Evolutionary conservation across 2,113 vertebrate genomes (phyloP).

Genomic region (Sclerurus mexicanus): DNA sequence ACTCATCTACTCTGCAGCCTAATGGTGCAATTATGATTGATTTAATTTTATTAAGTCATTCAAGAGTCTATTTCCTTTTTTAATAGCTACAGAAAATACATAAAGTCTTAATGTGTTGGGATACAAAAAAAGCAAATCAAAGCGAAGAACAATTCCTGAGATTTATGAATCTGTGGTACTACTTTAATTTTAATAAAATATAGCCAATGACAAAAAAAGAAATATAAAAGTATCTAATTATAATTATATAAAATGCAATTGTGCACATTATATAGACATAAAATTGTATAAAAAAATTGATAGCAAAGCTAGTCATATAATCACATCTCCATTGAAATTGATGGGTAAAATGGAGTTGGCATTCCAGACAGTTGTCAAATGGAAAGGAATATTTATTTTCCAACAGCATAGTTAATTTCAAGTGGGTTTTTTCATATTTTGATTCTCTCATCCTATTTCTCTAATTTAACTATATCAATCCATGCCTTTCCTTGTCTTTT

Average conservation of each 20-base stretch:
- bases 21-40: constrained; percentile 7
- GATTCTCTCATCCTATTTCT: neutral
- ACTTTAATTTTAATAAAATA: constrained; percentile 14
- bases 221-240: neutral
- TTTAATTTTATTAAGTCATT: constrained; percentile 39
- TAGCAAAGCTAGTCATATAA: neutral
- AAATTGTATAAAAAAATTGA: neutral
- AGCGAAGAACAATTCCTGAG: neutral
- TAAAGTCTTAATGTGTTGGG: neutral
- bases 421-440: neutral
- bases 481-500: neutral
- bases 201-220: neutral
- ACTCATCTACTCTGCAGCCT: neutral
- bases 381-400: neutral
- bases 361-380: neutral
- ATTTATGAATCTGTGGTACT: constrained; percentile 25
- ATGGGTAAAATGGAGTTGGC: neutral
- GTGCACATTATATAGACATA: neutral
- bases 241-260: constrained; percentile 16
- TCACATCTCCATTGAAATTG: neutral
- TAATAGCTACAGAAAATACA: neutral
- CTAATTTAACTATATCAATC: neutral
- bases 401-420: neutral
- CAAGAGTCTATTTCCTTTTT: constrained; percentile 18
- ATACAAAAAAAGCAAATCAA: neutral